A percentile compares a stretch with the other conserved stretches of the same genome.
Conservation (phyloP, 2,797 vertebrate genomes). For the Semotilus atromaculatus region DNA sequence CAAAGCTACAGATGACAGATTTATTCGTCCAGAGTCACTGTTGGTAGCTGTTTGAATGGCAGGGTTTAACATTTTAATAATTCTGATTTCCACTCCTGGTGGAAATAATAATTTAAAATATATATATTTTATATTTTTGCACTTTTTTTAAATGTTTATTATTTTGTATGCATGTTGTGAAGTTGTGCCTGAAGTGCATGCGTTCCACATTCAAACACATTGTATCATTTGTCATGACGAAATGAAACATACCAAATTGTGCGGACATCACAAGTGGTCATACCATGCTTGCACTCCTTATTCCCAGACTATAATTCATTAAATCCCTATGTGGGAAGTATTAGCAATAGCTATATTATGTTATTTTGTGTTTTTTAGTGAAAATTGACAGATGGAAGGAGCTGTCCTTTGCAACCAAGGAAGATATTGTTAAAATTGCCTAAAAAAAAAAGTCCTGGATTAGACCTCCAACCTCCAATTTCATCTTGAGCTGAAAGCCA, state of each 20-base stretch:
- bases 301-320: neutral
- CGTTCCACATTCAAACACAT: too few relatives aligned
- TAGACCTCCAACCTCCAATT: neutral
- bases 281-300: neutral
- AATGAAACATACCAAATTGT: too few relatives aligned
- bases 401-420: neutral
- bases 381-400: neutral
- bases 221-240: too few relatives aligned
- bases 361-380: neutral
- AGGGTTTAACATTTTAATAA: neutral
- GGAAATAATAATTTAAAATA: neutral
- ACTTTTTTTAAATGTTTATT: too few relatives aligned
- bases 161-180: too few relatives aligned
- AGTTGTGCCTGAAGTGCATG: too few relatives aligned
- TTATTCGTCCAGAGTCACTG: too few relatives aligned
- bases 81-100: neutral
- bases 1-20: constrained; percentile 2
- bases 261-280: neutral
- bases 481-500: neutral
- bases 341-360: neutral
- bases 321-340: neutral
- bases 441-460: neutral
- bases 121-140: too few relatives aligned
- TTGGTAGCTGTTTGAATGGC: neutral
- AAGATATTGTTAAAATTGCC: neutral